Conservation (phyloP, 2,797 vertebrate species). For the Urosaurus nigricauda region DNA sequence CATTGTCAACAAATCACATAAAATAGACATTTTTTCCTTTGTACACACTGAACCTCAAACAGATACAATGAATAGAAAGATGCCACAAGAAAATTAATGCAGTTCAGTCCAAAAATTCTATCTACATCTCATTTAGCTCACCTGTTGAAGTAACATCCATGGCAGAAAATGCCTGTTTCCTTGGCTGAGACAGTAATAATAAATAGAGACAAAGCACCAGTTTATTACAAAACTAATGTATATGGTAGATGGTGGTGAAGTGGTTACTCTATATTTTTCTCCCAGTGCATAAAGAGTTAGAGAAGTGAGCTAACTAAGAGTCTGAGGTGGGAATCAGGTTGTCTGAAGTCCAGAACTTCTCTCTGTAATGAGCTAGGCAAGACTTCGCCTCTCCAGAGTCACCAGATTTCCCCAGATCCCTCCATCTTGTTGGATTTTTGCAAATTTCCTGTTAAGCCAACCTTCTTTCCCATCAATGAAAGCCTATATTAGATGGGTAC, state of each 20-base stretch:
- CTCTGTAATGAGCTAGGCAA: background rate
- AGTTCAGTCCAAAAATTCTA: background rate
- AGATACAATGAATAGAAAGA: background rate
- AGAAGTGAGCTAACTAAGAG: background rate
- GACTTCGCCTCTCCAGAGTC: no score
- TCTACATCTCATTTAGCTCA: background rate
- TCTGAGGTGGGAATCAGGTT: background rate
- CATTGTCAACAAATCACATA: conserved; percentile 28
- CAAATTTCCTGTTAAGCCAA: no score
- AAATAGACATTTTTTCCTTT: background rate
- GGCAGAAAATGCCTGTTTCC: background rate
- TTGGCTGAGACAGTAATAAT: background rate
- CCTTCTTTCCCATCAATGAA: no score
- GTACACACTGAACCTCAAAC: conserved; percentile 13
- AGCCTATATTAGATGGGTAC: no score
- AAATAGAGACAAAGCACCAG: no score
- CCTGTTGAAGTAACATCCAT: background rate
- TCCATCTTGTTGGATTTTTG: no score
- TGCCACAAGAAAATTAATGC: background rate
- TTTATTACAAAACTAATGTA: background rate
- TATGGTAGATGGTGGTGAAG: background rate
- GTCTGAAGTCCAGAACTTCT: background rate
- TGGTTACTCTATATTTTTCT: background rate
- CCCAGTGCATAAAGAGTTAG: background rate
- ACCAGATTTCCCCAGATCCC: background rate